A percentile compares a stretch with the other conserved stretches of the same genome.
Evolutionary conservation across 1,140 invertebrate genomes (phyloP).

Genomic region (Drosophila persimilis): DNA sequence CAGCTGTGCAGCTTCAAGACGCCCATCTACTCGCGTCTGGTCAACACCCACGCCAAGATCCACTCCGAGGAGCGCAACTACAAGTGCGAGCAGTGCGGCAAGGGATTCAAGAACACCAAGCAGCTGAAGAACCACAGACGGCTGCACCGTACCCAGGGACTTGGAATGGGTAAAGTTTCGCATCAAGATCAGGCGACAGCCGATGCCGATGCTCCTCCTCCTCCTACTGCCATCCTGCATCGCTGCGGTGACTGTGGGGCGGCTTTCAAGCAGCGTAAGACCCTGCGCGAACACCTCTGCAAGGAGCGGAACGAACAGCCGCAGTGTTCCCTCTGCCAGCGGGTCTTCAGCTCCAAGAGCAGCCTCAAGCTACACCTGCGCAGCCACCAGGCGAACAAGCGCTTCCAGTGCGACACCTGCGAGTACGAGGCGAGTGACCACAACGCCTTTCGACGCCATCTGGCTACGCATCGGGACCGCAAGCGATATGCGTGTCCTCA

Average conservation of each 20-base stretch:
- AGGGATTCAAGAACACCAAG: conserved; percentile 90
- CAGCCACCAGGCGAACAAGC: conserved; percentile 89
- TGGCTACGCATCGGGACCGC: conserved; percentile 87
- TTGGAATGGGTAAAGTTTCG: conserved; percentile 80
- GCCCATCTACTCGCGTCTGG: conserved; percentile 86
- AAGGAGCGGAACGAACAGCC: conserved; percentile 82
- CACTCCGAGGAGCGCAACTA: conserved; percentile 87
- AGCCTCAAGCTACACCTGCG: conserved; percentile 89
- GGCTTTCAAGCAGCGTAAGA: conserved; percentile 75
- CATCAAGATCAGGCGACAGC: conserved; percentile 85
- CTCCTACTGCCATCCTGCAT: conserved; percentile 33
- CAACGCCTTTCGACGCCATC: conserved; percentile 91
- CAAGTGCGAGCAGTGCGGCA: conserved; percentile 88
- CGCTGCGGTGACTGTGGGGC: conserved; percentile 71
- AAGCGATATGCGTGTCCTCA: conserved; percentile 89
- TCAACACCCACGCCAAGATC: conserved; percentile 88
- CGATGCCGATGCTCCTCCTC: neutral
- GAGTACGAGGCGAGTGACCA: conserved; percentile 90
- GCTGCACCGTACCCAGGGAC: conserved; percentile 83
- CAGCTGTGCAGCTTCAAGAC: conserved; percentile 87
- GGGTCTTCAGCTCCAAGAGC: conserved; percentile 86
- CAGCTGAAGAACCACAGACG: conserved; percentile 88
- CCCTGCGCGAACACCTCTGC: conserved; percentile 72
- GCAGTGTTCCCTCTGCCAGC: conserved; percentile 89
- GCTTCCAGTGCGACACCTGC: conserved; percentile 91